Conservation (phyloP, 2,888 invertebrate species). For the Taphrorychus bicolor region DNA sequence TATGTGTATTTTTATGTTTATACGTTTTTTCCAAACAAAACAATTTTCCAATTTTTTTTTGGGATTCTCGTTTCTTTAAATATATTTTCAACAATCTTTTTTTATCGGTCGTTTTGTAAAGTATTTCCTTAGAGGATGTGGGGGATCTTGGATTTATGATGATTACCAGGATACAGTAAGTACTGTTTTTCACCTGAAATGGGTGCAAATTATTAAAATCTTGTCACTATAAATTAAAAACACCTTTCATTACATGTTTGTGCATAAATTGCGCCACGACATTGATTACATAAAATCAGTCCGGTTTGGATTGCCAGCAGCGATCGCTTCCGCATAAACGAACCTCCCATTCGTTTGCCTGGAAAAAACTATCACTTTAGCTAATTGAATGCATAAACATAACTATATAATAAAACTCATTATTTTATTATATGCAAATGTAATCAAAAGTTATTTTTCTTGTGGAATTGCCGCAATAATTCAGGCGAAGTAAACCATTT, state of each 20-base stretch:
- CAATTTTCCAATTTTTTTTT: no score
- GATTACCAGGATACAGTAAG: no score
- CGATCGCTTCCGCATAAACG: background rate
- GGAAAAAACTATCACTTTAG: background rate
- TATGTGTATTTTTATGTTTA: no score
- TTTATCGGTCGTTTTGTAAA: no score
- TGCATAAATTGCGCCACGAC: background rate
- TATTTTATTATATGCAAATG: conserved; percentile 34
- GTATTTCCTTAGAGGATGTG: no score
- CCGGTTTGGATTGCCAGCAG: background rate
- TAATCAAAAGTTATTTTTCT: conserved; percentile 14
- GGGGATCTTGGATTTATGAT: no score
- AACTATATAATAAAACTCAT: conserved; percentile 10
- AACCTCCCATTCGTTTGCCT: no score
- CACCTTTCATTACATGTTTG: background rate
- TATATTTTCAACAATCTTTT: no score
- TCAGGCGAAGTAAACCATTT: conserved; percentile 26
- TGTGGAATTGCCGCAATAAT: conserved; percentile 17
- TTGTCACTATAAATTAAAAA: background rate
- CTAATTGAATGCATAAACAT: background rate
- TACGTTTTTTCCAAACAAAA: no score
- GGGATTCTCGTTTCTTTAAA: no score
- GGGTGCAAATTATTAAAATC: no score
- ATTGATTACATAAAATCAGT: background rate
- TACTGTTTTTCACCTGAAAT: no score